Evolutionary conservation across 1,140 invertebrate genomes (phyloP), one percentile per base, ranked within the genome.

Genomic region (Diabrotica virgifera): DNA sequence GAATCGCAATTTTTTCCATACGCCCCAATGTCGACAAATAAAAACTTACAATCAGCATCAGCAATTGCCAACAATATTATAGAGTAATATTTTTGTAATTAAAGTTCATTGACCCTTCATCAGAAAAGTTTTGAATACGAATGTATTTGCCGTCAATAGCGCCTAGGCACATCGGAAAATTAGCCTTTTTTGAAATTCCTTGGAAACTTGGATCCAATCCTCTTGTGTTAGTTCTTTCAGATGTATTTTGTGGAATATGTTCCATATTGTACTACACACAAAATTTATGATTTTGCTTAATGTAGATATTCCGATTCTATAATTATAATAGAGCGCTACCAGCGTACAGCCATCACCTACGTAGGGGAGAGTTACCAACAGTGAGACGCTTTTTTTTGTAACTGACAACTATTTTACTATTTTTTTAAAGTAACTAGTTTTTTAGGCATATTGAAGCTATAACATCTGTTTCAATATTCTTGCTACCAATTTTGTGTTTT

Each of bases 21-120:
- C 35, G 72, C 67, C 14, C 78, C 79, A 58, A 82, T 67, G 67
- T 81, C 78, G 13, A 80, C 65, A 40, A 72, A 74, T 53, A 70
- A 66, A 68, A 81, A 82, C 36, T 69, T 73, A 59, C 78, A 79
- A 66, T 80, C 59, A 38, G 74, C 71, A 68, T 82, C 78, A 52
- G 65, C 72, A 7, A 79, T 64, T 54, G 77, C 80, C 35, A 80
- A 57, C 37, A 69, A 38, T 2, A 69, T 46, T 56, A 64, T 59
- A 35, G 70, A 52, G 79, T 66, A 59, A 80, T 76, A 78, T 5
- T 70, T 56, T 79, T 79, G 59, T 79, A 80, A 68, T 78, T 79
- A 60, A 68, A 78, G 64, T 69, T 76, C 61, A 68, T 37, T 8
- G 76, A 78, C 51, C 77, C 74, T 52, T 66, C 69, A 50, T 67